Percentiles rank a stretch among this genome's conserved stretches.
Conservation (phyloP, 1,140 invertebrate genomes). For the Chrysoperla carnea region DNA sequence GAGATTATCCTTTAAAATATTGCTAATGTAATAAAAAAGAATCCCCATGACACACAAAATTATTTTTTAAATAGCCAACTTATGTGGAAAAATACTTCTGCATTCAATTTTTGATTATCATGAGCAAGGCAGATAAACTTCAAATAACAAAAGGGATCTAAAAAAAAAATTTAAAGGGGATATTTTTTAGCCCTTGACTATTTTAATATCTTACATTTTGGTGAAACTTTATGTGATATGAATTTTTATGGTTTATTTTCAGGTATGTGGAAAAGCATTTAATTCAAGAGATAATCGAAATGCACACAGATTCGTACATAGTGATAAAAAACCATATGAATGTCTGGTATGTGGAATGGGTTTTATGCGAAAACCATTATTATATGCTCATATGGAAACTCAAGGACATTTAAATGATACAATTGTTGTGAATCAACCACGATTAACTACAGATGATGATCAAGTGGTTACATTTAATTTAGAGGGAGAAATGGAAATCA, state of each 20-base stretch:
- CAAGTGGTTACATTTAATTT: conserved; percentile 25
- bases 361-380: conserved; percentile 65
- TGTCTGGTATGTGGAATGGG: conserved; percentile 62
- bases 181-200: too few relatives aligned
- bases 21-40: neutral
- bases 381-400: conserved; percentile 60
- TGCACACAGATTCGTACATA: conserved; percentile 68
- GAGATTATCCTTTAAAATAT: neutral
- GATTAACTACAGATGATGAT: conserved; percentile 38
- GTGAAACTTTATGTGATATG: conserved; percentile 59
- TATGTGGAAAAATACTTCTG: too few relatives aligned
- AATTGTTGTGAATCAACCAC: conserved; percentile 62
- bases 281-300: conserved; percentile 70
- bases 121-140: too few relatives aligned
- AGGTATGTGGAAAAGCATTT: conserved; percentile 75
- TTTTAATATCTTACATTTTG: too few relatives aligned
- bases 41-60: neutral
- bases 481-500: conserved; percentile 16
- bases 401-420: conserved; percentile 38
- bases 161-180: too few relatives aligned
- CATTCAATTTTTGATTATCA: too few relatives aligned
- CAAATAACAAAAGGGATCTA: too few relatives aligned
- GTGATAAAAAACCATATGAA: conserved; percentile 72
- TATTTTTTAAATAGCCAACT: too few relatives aligned
- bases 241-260: conserved; percentile 6